phyloP scores from a whole-genome alignment of 2,888 invertebrate species.

The Macaria notata region DNA sequence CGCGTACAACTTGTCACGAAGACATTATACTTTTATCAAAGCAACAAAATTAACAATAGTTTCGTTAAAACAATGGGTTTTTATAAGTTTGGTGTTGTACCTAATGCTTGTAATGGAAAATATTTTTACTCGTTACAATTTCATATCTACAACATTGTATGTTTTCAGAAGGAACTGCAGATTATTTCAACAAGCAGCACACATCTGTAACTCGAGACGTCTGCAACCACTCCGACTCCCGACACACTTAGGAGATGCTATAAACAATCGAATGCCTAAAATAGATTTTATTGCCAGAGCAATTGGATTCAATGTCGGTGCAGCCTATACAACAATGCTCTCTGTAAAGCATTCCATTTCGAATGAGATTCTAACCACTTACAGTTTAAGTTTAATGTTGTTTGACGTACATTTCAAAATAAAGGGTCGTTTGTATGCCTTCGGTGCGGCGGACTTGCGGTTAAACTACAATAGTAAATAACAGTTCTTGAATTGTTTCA shows the following conservation, averaged over 20 bases:
- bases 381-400: constrained; percentile 49
- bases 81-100: no score
- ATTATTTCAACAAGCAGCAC: constrained; percentile 60
- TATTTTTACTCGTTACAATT: no score
- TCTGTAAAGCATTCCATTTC: constrained; percentile 47
- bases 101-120: no score
- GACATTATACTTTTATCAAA: constrained; percentile 2
- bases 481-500: constrained; percentile 43
- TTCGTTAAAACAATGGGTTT: no score
- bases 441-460: constrained; percentile 48
- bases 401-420: constrained; percentile 38
- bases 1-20: constrained; percentile 47
- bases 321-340: constrained; percentile 54
- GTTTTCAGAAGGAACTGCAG: constrained; percentile 56
- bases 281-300: constrained; percentile 71
- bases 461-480: constrained; percentile 49
- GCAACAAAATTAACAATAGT: no score
- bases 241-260: constrained; percentile 62
- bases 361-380: constrained; percentile 52
- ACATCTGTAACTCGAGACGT: constrained; percentile 66
- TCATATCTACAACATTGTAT: constrained; percentile 8
- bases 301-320: constrained; percentile 72
- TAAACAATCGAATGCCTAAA: constrained; percentile 68
- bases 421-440: constrained; percentile 44
- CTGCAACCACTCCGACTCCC: constrained; percentile 63